A percentile compares a stretch with the other conserved stretches of the same genome.
Evolutionary conservation across 2,113 vertebrate genomes (phyloP).

Genomic region (Psittacara wagleri): DNA sequence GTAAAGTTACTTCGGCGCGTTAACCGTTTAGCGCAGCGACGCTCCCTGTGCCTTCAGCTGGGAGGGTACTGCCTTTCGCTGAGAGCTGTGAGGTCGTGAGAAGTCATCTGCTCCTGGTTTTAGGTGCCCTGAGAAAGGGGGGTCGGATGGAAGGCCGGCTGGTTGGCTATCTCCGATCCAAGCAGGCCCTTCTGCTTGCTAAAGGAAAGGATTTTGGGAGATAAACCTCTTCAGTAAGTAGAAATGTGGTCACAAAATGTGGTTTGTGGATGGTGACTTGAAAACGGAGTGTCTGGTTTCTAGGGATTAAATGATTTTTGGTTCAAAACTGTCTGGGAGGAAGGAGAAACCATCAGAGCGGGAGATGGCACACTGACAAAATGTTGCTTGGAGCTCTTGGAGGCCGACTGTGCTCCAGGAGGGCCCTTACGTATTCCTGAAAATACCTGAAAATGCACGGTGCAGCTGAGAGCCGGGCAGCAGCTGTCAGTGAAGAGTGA

Average conservation of each 20-base stretch:
- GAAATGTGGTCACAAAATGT: no score
- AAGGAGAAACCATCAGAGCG: neutral
- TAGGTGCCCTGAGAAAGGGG: no score
- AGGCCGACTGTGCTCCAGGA: rapidly evolving
- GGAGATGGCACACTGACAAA: rapidly evolving
- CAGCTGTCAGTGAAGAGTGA: no score
- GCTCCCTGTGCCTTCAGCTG: rapidly evolving
- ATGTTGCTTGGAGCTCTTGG: rapidly evolving
- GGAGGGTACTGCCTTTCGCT: rapidly evolving
- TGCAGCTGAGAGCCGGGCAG: neutral
- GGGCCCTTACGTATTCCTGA: rapidly evolving
- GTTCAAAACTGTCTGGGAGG: neutral
- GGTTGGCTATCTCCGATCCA: rapidly evolving
- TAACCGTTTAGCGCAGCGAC: rapidly evolving
- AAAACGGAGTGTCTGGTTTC: rapidly evolving
- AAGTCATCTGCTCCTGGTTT: rapidly evolving
- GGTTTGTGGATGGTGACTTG: rapidly evolving
- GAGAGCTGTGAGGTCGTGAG: neutral
- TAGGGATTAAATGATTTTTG: neutral
- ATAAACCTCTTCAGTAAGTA: neutral
- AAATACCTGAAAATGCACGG: neutral
- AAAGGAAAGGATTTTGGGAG: neutral
- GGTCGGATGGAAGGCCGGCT: rapidly evolving
- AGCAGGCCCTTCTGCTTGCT: neutral
- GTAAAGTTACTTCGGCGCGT: rapidly evolving